Evolutionary conservation across 2,113 vertebrate genomes (phyloP), one percentile per base, ranked within the genome.

Genomic region (Cynoglossus semilaevis): DNA sequence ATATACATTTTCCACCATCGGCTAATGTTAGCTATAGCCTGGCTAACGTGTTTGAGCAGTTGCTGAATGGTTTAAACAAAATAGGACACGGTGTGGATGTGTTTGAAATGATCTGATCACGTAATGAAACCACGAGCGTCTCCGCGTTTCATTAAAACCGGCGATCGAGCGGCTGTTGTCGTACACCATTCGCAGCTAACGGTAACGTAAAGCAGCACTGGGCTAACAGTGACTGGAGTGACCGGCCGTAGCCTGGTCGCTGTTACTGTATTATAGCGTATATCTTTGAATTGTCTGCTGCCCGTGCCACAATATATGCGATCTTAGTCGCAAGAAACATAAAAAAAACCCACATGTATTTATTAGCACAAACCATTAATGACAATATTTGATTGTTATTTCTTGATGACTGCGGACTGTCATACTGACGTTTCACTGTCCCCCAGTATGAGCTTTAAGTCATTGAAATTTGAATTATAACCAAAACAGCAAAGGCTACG

Each of bases 1-100:
- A 11, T 22, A 55, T 37, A 57, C 17, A 48, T 18, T 44, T 29
- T 56, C 16, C 38, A 29, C 42, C 45, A 15, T 43, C 41, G 15
- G 79, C 85, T 84, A 83, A 74, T 12, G 78, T 58, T 63, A 80
- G 84, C 79, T 82, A 41, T 41, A 83, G 72, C 81, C 17, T 47
- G 45, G 75, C 77, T 78, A 76, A 53, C 51, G 9, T 38, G 7
- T 29, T 54, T 46, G 10, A 55, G 59, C 51, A 29, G 0, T 15
- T 46, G 12, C 51, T 51, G 14, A 35, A 43, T 42, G 0, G 58
- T 63, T 56, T 13, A 5, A 58, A 43, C n/a, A n/a, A 4, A 5
- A 37, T 8, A 29, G 38, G 10, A 29, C 14, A 13, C 1, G 13
- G 17, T 6, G 14, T 5, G 2, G 14, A 7, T 1, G 8, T 4